Base-by-base conservation (phyloP, 2,888 invertebrate species). In the Chymomyza fuscimana region DNA sequence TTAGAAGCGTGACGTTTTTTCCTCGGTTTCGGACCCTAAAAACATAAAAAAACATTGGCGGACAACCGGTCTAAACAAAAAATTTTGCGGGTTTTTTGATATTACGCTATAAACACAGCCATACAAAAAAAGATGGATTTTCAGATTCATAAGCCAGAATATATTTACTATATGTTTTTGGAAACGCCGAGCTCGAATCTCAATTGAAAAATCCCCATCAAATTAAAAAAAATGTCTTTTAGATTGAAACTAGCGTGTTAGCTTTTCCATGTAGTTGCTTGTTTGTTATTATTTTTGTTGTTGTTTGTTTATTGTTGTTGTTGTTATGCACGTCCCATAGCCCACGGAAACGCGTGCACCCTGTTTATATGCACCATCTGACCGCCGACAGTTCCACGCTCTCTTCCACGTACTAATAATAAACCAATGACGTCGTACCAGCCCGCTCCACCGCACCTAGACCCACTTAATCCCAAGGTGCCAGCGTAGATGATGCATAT, bases 251-350 rank as follows among this genome's bases (percentile, higher is more conserved):
- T 59, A 29, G 46, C 50, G n/a, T 62, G 68, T 64, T 59, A 50
- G 46, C 6, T 61, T 54, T 74, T 61, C 56, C 60, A 36, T 61
- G 46, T 62, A 56, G 29, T 46, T 70, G 32, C 59, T 68, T 69
- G 62, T 25, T 65, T 72, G 65, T 32, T 74, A 63, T 67, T 76
- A 65, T 71, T 76, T 76, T 77, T 71, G 62, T 67, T 69, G 64
- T 63, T 73, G 67, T 61, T 69, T 16, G n/a, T n/a, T n/a, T n/a
- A n/a, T n/a, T n/a, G 32, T 63, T 62, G 40, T 50, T 73, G 67
- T 36, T 61, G 36, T 36, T 61, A 15, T 46, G 40, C 40, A 46
- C 40, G 40, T 46, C 12, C 15, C 32, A n/a, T 29, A 29, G 59
- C 59, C 29, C 59, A 54, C 15, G 16, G 15, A 19, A 22, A 16